Conservation (phyloP, 1,140 invertebrate species). For the Euwallacea fornicatus region DNA sequence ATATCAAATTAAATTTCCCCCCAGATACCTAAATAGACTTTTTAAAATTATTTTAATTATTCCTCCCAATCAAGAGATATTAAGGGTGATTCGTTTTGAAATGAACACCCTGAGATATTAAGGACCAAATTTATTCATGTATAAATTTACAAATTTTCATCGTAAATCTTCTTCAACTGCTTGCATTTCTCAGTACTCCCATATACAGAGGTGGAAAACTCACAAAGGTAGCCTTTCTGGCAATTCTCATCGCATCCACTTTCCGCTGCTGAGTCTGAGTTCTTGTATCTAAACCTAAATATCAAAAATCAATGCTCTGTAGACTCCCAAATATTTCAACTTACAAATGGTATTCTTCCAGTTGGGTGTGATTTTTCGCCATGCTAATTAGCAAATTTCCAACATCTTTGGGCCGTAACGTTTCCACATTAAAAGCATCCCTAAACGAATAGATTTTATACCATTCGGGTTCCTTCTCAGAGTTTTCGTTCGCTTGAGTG, state of each 20-base stretch:
- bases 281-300: conserved; percentile 46
- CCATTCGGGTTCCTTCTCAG: conserved; percentile 61
- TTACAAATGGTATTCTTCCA: conserved; percentile 46
- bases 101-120: background rate
- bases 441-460: conserved; percentile 69
- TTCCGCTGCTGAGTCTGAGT: conserved; percentile 57
- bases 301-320: background rate
- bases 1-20: no score
- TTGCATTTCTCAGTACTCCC: conserved; percentile 59
- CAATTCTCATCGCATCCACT: conserved; percentile 60
- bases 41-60: no score
- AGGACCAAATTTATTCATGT: background rate
- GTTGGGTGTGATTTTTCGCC: conserved; percentile 50
- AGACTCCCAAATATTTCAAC: conserved; percentile 2
- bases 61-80: no score
- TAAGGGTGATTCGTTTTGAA: background rate
- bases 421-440: conserved; percentile 61
- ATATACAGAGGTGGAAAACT: conserved; percentile 59
- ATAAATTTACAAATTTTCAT: conserved; percentile 21
- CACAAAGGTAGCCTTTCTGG: conserved; percentile 60
- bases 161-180: conserved; percentile 51
- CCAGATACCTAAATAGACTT: no score
- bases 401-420: conserved; percentile 56
- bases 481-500: conserved; percentile 69
- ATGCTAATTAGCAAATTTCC: conserved; percentile 58